Evolutionary conservation across 2,888 invertebrate species (phyloP), one percentile per base, ranked within the genome.

Genomic region (Eumerus sabulonum): DNA sequence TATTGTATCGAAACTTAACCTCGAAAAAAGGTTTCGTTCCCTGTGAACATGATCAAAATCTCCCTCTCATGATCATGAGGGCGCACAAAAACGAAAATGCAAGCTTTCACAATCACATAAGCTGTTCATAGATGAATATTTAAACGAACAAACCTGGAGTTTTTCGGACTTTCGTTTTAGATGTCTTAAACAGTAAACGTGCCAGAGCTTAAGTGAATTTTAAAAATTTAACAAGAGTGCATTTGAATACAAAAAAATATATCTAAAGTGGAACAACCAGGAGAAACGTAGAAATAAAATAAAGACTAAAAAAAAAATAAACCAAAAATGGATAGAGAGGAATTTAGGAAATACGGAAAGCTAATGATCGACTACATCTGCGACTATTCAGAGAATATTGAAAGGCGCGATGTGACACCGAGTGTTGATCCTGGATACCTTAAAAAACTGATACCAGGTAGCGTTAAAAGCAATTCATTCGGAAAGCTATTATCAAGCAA

Each of bases 311-410:
- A n/a, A 62, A 18, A 51, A 38, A 50, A 76, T n/a, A 19, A 16
- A 54, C 50, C 56, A 64, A 89, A 85, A 86, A 95, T 96, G 95
- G 93, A 95, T 88, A 91, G 93, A 13, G 92, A 93, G 84, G 93
- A 94, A 84, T 95, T 96, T 88, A 91, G 94, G 63, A 89, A 90
- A 66, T 91, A 93, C 70, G 95, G 95, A 17, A 94, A 94, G 87
- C 92, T 94, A 86, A 94, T 95, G 93, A 92, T 96, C 76, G 95
- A 96, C 87, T 95, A 94, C 87, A 95, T 96, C 81, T 94, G 94
- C 86, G 90, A 93, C 73, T 96, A 95, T 87, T 90, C 94, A 90
- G 91, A 91, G 77, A 92, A 91, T 70, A 91, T 96, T 63, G 91
- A 91, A 27, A 88, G 91, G 42, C 90, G 94, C 48, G 90, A 93